phyloP scores from a whole-genome alignment of 1,140 invertebrate genomes.

The Choristoneura fumiferana region DNA sequence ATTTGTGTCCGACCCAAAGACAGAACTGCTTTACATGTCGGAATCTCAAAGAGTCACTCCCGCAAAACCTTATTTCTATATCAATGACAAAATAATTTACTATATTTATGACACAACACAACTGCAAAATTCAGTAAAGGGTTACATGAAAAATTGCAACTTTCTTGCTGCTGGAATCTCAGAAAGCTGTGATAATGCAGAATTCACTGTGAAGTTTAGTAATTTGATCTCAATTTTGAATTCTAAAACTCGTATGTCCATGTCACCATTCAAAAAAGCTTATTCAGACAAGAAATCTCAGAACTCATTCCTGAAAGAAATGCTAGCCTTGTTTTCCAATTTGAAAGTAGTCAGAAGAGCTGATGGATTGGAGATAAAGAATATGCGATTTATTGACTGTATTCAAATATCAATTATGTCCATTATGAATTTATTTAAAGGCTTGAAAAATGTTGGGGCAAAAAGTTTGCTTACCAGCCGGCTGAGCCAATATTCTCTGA shows the following conservation, averaged over 20 bases:
- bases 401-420: slow-evolving; percentile 22
- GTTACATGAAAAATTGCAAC: slow-evolving; percentile 14
- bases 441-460: slow-evolving; percentile 5
- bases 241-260: not conserved
- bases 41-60: slow-evolving; percentile 1
- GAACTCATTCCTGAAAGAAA: slow-evolving; percentile 6
- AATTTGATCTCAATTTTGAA: slow-evolving; percentile 9
- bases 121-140: not conserved
- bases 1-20: slow-evolving; percentile 19
- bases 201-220: slow-evolving; percentile 10
- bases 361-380: slow-evolving; percentile 14
- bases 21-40: slow-evolving; percentile 1
- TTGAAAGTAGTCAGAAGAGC: slow-evolving; percentile 15
- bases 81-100: slow-evolving; percentile 13
- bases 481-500: not conserved
- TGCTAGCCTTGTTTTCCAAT: slow-evolving; percentile 5
- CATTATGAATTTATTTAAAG: slow-evolving; percentile 9
- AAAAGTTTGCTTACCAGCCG: slow-evolving; percentile 6
- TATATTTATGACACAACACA: slow-evolving; percentile 18
- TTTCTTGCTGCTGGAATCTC: not conserved
- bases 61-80: slow-evolving; percentile 14
- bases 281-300: slow-evolving; percentile 1
- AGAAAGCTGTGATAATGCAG: not conserved
- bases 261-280: not conserved
- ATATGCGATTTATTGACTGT: slow-evolving; percentile 16